Evolutionary conservation across 2,797 vertebrate species (phyloP).

Genomic region (Betta splendens): DNA sequence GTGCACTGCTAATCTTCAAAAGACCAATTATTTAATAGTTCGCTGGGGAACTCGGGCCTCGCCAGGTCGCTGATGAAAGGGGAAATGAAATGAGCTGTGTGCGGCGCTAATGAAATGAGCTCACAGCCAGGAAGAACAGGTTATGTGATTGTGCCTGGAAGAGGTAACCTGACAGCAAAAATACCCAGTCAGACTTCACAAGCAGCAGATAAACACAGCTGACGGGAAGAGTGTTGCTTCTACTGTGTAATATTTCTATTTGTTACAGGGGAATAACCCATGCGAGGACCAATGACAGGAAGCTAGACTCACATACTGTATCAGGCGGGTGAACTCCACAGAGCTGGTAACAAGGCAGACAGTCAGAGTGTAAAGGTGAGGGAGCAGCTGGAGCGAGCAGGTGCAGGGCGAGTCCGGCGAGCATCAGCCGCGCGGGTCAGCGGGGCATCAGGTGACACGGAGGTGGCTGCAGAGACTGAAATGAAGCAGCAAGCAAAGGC

Average conservation of each 20-base stretch:
- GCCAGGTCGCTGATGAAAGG: constrained; percentile 62
- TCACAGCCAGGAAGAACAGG: constrained; percentile 54
- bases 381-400: neutral
- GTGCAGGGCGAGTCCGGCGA: neutral
- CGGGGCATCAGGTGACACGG: neutral
- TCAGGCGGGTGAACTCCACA: neutral
- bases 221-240: neutral
- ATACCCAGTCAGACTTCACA: constrained; percentile 24
- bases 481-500: neutral
- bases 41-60: constrained; percentile 54
- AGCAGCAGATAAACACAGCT: constrained; percentile 4
- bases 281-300: neutral
- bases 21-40: constrained; percentile 69
- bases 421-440: neutral
- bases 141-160: constrained; percentile 68
- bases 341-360: neutral
- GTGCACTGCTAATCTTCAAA: constrained; percentile 73
- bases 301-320: neutral
- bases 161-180: constrained; percentile 42
- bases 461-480: neutral
- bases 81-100: constrained; percentile 68
- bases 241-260: neutral
- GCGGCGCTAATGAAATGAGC: constrained; percentile 71
- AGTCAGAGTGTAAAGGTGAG: neutral
- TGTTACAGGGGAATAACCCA: neutral